Percentiles rank a stretch among this genome's conserved stretches.
Conservation (phyloP, 2,113 vertebrate genomes). For the Salvelinus namaycush region DNA sequence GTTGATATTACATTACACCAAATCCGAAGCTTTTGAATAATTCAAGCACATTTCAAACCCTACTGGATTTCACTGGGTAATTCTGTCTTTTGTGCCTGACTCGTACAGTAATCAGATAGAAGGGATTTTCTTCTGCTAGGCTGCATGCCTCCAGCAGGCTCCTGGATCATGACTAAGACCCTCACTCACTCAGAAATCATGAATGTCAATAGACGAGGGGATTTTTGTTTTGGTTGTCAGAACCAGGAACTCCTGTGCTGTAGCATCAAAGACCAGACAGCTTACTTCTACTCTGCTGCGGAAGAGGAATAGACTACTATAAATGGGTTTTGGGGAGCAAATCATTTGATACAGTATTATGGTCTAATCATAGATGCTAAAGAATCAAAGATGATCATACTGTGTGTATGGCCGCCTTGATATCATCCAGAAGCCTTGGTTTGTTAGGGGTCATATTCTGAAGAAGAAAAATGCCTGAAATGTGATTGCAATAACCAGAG, state of each 20-base stretch:
- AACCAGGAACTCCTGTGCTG: constrained; percentile 11
- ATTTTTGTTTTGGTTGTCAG: constrained; percentile 6
- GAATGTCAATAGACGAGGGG: constrained; percentile 33
- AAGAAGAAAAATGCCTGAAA: constrained; percentile 30
- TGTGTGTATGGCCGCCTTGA: constrained; percentile 6
- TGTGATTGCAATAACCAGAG: constrained; percentile 19
- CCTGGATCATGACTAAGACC: constrained; percentile 29
- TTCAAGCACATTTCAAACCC: constrained; percentile 46
- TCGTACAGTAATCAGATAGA: constrained; percentile 44
- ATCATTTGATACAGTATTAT: too few species aligned
- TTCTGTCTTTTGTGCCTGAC: constrained; percentile 45
- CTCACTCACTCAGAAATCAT: constrained; percentile 30
- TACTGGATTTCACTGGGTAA: constrained; percentile 47
- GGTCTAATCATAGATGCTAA: constrained; percentile 10
- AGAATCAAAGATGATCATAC: not conserved
- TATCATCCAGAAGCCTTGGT: constrained; percentile 28
- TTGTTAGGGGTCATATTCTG: constrained; percentile 8
- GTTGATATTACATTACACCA: constrained; percentile 36
- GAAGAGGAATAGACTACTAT: constrained; percentile 22
- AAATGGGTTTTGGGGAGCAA: too few species aligned
- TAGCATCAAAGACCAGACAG: constrained; percentile 22
- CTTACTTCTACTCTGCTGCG: not conserved
- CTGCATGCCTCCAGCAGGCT: constrained; percentile 24
- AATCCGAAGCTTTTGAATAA: constrained; percentile 45
- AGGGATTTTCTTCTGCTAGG: constrained; percentile 22